These are phyloP conservation scores for Rhinoraja longicauda DNA, from an alignment of 2,797 vertebrate genomes.

Conservation along the genomic window DNA sequence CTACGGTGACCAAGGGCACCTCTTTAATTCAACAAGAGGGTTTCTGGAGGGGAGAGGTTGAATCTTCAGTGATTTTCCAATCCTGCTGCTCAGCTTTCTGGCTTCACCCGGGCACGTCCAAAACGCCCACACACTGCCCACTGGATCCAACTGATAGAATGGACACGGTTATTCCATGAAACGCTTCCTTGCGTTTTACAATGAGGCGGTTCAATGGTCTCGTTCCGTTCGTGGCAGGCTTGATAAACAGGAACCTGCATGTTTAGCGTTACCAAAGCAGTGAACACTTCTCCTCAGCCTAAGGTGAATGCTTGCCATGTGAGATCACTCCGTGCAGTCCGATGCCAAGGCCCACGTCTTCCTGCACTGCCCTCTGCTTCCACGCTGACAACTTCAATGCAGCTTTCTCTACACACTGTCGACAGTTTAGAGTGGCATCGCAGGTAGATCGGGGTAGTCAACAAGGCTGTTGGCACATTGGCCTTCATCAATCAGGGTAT, in stretches of 20 bases:
- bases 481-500: no score
- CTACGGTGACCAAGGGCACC: no score
- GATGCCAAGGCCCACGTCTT: not conserved
- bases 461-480: no score
- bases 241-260: conserved; percentile 19
- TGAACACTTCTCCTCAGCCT: not conserved
- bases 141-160: not conserved
- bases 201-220: not conserved
- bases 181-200: not conserved
- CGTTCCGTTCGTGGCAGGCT: not conserved
- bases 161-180: not conserved
- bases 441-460: no score
- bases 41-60: not conserved
- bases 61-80: not conserved
- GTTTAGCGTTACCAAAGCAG: not conserved
- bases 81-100: not conserved
- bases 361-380: not conserved
- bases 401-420: not conserved
- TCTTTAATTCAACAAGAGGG: not conserved
- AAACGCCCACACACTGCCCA: not conserved
- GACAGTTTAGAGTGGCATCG: no score
- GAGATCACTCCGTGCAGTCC: not conserved
- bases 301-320: not conserved
- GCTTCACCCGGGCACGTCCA: not conserved
- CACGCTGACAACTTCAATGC: no score